Evolutionary conservation across 1,140 invertebrate genomes (phyloP).

Genomic region (Tribolium madens): DNA sequence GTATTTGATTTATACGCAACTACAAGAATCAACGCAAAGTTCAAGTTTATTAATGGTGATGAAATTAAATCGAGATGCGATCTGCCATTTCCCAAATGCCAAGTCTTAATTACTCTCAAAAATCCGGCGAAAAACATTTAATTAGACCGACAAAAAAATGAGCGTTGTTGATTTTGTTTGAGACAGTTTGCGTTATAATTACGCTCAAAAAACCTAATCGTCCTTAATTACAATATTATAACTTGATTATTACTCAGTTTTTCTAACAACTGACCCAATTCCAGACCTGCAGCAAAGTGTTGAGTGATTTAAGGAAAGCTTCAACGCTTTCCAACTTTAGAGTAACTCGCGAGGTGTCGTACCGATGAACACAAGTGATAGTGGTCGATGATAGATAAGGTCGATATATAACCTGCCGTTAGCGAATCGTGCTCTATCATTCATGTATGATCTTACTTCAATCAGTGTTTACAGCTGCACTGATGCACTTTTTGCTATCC

Average conservation of each 20-base stretch:
- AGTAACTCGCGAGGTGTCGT: constrained; percentile 49
- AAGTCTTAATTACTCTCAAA: constrained; percentile 4
- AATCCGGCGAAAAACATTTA: constrained; percentile 2
- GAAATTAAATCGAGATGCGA: constrained; percentile 9
- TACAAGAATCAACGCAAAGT: constrained; percentile 31
- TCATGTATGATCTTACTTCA: constrained; percentile 57
- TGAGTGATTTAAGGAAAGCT: not conserved
- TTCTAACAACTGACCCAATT: not conserved
- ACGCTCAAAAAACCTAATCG: constrained; percentile 1
- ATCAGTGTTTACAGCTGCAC: constrained; percentile 52
- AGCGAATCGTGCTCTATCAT: constrained; percentile 56
- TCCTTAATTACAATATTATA: constrained; percentile 13
- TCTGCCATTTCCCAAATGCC: constrained; percentile 20
- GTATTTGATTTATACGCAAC: constrained; percentile 41
- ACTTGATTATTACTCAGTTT: not conserved
- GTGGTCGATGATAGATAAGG: constrained; percentile 50
- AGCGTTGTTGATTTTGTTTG: too few species aligned
- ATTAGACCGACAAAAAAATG: not conserved
- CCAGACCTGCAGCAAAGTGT: not conserved
- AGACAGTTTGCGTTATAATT: not conserved
- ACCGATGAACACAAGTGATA: constrained; percentile 51
- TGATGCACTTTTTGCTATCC: constrained; percentile 36
- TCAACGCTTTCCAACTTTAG: not conserved
- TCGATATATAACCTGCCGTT: constrained; percentile 53
- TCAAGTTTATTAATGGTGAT: constrained; percentile 40